These are phyloP conservation scores for Euproctis similis DNA, from an alignment of 2,888 invertebrate genomes.

Conservation along the genomic window DNA sequence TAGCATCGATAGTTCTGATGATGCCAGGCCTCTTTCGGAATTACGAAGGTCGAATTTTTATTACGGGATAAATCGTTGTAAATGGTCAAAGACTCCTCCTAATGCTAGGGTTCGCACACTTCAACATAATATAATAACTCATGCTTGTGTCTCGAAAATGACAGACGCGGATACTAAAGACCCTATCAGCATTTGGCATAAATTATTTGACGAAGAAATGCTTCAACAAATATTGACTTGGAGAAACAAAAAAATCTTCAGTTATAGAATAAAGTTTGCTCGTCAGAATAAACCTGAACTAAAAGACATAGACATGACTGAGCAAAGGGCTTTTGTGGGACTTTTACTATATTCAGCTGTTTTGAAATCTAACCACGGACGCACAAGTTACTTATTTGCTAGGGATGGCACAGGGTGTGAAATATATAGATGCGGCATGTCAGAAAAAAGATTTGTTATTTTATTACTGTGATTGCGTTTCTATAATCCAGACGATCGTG, in stretches of 20 bases:
- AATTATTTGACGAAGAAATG: too few species aligned
- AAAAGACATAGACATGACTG: slow-evolving; percentile 2
- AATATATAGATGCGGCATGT: slow-evolving; percentile 18
- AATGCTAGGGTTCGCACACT: too few species aligned
- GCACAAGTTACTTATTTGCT: slow-evolving; percentile 13
- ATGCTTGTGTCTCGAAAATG: too few species aligned
- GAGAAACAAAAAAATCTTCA: slow-evolving; percentile 8
- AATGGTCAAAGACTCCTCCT: too few species aligned
- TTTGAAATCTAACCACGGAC: slow-evolving; percentile 19
- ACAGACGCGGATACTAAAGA: too few species aligned
- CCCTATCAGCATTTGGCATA: too few species aligned
- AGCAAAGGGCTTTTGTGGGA: slow-evolving; percentile 3
- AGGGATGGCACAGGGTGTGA: slow-evolving; percentile 20
- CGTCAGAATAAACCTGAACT: slow-evolving; percentile 2
- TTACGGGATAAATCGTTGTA: too few species aligned
- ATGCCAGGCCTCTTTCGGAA: too few species aligned
- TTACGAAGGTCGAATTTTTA: too few species aligned
- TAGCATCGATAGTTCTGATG: too few species aligned
- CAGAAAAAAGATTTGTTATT: slow-evolving; percentile 12
- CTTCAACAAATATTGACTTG: too few species aligned
- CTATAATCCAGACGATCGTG: slow-evolving; percentile 4
- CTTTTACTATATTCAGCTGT: slow-evolving; percentile 7
- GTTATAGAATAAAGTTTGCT: slow-evolving; percentile 7
- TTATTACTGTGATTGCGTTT: slow-evolving; percentile 4
- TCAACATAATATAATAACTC: too few species aligned